These are phyloP conservation scores for Numenius phaeopus DNA, from an alignment of 2,797 vertebrate species.

Conservation along the genomic window DNA sequence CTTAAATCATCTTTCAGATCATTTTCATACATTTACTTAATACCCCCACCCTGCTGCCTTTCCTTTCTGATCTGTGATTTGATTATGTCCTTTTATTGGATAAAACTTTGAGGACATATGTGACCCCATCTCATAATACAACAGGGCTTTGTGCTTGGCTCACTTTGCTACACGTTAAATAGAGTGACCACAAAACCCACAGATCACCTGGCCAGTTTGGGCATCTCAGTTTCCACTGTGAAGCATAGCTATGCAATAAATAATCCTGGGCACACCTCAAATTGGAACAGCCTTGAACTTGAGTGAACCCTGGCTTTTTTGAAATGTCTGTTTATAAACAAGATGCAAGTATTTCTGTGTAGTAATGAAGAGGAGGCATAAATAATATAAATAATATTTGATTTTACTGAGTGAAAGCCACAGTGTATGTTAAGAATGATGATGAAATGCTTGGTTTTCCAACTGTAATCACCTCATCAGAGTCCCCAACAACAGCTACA, in stretches of 20 bases:
- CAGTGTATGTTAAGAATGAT: neutral
- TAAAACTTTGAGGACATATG: neutral
- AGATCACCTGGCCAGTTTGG: too few relatives aligned
- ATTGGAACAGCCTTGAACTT: neutral
- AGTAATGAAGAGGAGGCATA: neutral
- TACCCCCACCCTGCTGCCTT: accelerated
- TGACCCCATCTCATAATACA: neutral
- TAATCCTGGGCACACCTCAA: neutral
- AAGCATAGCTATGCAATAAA: neutral
- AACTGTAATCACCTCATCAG: neutral
- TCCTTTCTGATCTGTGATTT: neutral
- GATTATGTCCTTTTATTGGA: neutral
- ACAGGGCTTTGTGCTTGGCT: neutral
- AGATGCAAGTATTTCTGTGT: neutral
- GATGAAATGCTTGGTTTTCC: neutral
- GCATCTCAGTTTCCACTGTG: neutral
- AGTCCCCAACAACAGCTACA: neutral
- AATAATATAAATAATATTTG: neutral
- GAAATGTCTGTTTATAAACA: neutral
- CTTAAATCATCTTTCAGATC: neutral
- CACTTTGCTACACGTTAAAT: neutral
- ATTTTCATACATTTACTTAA: neutral
- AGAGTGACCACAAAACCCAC: neutral
- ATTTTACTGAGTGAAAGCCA: neutral
- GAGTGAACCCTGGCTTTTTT: neutral